A percentile compares a stretch with the other conserved stretches of the same genome.
Conservation (phyloP, 2,797 vertebrate genomes). For the Phataginus tetradactyla region DNA sequence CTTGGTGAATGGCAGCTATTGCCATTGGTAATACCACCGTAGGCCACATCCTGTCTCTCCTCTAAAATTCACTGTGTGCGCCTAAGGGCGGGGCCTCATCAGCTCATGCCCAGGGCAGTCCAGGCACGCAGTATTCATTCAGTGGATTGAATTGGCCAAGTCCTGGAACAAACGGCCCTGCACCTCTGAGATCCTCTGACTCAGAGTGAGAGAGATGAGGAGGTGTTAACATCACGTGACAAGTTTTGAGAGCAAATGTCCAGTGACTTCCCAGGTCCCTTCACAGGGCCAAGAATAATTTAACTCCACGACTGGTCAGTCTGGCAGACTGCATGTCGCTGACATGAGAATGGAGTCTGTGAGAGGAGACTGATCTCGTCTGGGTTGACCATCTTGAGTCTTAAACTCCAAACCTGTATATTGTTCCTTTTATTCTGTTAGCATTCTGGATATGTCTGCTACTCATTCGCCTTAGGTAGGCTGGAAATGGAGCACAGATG, state of each 20-base stretch:
- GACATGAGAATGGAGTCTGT: neutral
- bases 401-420: neutral
- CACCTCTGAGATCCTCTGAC: neutral
- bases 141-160: neutral
- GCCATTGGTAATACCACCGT: fast-evolving
- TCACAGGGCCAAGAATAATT: neutral
- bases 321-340: neutral
- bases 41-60: neutral
- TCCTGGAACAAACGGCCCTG: neutral
- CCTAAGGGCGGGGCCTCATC: neutral
- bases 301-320: neutral
- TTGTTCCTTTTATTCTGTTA: neutral
- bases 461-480: neutral
- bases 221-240: fast-evolving
- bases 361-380: neutral
- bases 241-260: neutral
- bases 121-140: fast-evolving
- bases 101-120: fast-evolving
- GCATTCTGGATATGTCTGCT: neutral
- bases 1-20: neutral
- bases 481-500: neutral
- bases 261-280: neutral
- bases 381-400: no score
- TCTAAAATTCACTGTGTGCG: fast-evolving
- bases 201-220: neutral